Conservation (phyloP, 2,113 vertebrate genomes). For the Corythaeola cristata region DNA sequence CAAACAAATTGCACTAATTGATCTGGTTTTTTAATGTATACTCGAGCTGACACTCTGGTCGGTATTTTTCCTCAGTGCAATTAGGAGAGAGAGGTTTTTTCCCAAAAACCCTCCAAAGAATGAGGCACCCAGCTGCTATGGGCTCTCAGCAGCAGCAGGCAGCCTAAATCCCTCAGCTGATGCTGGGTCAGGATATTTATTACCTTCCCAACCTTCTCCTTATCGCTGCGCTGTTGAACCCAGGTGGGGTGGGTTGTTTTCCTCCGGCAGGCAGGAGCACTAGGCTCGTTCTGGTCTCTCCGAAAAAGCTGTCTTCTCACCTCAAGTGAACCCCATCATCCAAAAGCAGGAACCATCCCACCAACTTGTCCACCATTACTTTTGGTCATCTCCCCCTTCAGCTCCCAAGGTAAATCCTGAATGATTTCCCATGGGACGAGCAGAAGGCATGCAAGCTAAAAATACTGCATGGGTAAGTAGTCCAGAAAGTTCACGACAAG, state of each 20-base stretch:
- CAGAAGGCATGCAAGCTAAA: neutral
- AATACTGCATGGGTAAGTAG: neutral
- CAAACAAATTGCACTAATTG: neutral
- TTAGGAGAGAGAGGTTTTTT: neutral
- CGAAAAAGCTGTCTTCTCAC: neutral
- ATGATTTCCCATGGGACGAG: neutral
- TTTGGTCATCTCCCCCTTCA: neutral
- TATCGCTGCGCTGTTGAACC: neutral
- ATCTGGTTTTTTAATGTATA: neutral
- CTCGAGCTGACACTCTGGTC: neutral
- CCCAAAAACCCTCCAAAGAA: neutral
- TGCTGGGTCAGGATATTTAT: neutral
- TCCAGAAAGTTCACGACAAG: neutral
- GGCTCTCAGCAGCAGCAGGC: neutral
- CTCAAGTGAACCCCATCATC: neutral
- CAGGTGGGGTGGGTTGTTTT: neutral
- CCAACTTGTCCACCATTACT: neutral
- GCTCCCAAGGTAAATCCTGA: neutral
- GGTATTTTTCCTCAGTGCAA: neutral
- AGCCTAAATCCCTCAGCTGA: neutral
- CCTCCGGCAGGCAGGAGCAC: neutral
- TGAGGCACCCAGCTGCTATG: neutral
- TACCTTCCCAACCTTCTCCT: neutral
- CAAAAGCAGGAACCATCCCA: neutral
- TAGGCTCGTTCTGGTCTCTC: neutral